A percentile compares a stretch with the other conserved stretches of the same genome.
These are phyloP conservation scores for Neoscelio sp. DNA, from an alignment of 2,888 invertebrate species.

Conservation along the genomic window DNA sequence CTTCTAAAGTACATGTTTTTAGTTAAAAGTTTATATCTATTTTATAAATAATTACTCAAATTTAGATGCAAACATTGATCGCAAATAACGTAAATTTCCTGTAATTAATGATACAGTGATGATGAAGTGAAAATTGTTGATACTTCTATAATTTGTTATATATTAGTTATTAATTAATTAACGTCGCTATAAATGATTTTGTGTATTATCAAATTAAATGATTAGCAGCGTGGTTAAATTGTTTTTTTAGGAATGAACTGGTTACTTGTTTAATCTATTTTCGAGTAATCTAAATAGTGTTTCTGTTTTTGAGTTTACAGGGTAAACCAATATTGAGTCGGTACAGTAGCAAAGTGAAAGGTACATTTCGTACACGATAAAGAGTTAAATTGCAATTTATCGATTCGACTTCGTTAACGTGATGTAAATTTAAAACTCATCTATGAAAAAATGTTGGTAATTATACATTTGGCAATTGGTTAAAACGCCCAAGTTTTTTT, in stretches of 20 bases:
- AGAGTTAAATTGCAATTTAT: conserved; percentile 14
- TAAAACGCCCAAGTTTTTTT: too few species aligned
- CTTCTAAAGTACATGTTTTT: too few species aligned
- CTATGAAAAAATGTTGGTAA: too few species aligned
- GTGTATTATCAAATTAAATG: conserved; percentile 25
- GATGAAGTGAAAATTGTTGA: conserved; percentile 9
- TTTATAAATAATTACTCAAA: background rate
- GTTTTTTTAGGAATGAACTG: conserved; percentile 24
- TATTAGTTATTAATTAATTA: conserved; percentile 25
- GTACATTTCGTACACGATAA: background rate
- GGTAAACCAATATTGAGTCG: background rate
- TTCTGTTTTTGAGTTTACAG: conserved; percentile 18
- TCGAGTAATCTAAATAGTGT: background rate
- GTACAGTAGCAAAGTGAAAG: background rate
- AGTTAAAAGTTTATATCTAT: too few species aligned
- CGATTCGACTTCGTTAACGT: conserved; percentile 27
- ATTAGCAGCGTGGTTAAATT: conserved; percentile 21
- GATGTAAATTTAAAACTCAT: too few species aligned
- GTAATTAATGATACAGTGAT: background rate
- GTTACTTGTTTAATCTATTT: conserved; percentile 31
- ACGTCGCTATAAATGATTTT: conserved; percentile 1
- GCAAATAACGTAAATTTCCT: background rate
- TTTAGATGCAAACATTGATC: background rate
- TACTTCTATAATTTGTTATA: conserved; percentile 21
- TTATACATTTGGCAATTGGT: too few species aligned